Conservation (phyloP, 2,797 vertebrate species). For the Hippopotamyrus pictus region DNA sequence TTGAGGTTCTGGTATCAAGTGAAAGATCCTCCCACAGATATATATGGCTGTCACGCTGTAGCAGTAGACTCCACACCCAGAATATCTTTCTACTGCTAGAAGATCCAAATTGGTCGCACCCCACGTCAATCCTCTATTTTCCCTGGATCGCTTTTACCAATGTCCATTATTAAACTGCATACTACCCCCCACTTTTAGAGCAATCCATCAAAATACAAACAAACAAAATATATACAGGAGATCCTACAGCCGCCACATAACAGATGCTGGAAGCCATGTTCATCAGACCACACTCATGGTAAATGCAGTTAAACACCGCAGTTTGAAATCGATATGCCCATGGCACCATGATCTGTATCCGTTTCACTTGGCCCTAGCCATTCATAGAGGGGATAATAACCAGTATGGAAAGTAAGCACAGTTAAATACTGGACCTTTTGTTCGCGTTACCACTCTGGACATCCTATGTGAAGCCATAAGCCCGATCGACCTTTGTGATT, state of each 20-base stretch:
- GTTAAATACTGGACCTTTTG: slow-evolving; percentile 24
- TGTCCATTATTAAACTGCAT: not conserved
- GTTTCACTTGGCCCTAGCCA: not conserved
- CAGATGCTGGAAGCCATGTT: slow-evolving; percentile 27
- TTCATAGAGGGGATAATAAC: not conserved
- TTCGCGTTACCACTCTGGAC: slow-evolving; percentile 38
- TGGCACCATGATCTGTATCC: not conserved
- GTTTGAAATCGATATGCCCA: slow-evolving; percentile 4
- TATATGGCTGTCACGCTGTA: not conserved
- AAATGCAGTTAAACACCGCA: slow-evolving; percentile 4
- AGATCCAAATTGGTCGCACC: not conserved
- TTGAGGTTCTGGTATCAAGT: not conserved
- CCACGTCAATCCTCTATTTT: not conserved
- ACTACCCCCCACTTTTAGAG: not conserved
- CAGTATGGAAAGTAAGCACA: slow-evolving; percentile 15
- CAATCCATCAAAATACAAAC: slow-evolving; percentile 6
- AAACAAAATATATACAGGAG: slow-evolving; percentile 14
- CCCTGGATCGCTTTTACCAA: not conserved
- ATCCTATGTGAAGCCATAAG: not conserved
- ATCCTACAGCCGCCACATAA: slow-evolving; percentile 27
- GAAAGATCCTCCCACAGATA: not conserved
- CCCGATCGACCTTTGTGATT: not conserved
- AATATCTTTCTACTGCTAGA: not conserved
- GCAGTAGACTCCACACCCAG: not conserved
- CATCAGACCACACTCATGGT: slow-evolving; percentile 22